Evolutionary conservation across 2,113 vertebrate genomes (phyloP).

Genomic region (Pungitius pungitius): DNA sequence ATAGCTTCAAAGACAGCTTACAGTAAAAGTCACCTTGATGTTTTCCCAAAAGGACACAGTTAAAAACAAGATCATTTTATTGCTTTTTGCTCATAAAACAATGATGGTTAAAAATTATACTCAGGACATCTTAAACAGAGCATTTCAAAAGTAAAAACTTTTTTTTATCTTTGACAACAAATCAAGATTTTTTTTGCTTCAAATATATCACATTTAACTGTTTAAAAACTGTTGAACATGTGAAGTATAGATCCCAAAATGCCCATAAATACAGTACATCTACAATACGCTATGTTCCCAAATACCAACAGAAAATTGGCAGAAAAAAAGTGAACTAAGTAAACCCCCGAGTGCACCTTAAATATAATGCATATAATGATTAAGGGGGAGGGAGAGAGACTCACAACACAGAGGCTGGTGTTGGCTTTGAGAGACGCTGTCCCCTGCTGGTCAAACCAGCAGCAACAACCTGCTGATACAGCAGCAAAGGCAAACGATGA

Average conservation of each 20-base stretch:
- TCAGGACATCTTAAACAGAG: slow-evolving; percentile 39
- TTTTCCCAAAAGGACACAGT: slow-evolving; percentile 20
- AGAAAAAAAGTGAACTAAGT: slow-evolving; percentile 41
- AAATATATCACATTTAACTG: slow-evolving; percentile 36
- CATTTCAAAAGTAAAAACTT: slow-evolving; percentile 49
- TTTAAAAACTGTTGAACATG: slow-evolving; percentile 12
- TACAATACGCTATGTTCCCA: slow-evolving; percentile 25
- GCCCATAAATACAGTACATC: slow-evolving; percentile 47
- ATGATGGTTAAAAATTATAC: slow-evolving; percentile 27
- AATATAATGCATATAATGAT: slow-evolving; percentile 23
- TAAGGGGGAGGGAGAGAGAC: slow-evolving; percentile 7
- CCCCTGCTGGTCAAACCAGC: slow-evolving; percentile 72
- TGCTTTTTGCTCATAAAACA: slow-evolving; percentile 54
- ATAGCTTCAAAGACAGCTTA: slow-evolving; percentile 40
- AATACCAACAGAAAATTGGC: slow-evolving; percentile 20
- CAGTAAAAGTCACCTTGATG: slow-evolving; percentile 5
- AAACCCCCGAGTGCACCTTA: slow-evolving; percentile 40
- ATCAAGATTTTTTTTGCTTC: slow-evolving; percentile 35
- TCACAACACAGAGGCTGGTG: slow-evolving; percentile 12
- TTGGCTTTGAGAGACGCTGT: slow-evolving; percentile 63
- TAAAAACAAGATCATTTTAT: slow-evolving; percentile 67
- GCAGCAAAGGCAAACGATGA: slow-evolving; percentile 58
- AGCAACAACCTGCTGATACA: slow-evolving; percentile 75
- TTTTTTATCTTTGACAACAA: slow-evolving; percentile 47
- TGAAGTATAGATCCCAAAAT: slow-evolving; percentile 31